Conservation (phyloP, 2,888 invertebrate species). For the Operophtera brumata region DNA sequence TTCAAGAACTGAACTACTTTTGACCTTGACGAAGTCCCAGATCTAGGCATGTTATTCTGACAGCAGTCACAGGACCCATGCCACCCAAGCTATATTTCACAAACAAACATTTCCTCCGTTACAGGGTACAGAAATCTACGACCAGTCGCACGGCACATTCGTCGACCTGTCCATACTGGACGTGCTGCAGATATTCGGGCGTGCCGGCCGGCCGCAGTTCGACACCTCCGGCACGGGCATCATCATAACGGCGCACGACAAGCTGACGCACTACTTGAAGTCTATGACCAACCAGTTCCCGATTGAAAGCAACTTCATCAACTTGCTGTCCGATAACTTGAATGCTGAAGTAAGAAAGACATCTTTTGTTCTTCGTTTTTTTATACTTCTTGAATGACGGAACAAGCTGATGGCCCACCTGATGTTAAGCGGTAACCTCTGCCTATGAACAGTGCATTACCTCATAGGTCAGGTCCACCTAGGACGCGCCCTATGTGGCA, state of each 20-base stretch:
- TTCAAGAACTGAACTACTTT: no score
- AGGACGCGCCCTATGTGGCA: no score
- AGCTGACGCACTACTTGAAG: slow-evolving; percentile 95
- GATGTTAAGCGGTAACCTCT: no score
- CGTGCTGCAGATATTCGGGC: slow-evolving; percentile 98
- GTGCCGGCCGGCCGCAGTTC: slow-evolving; percentile 98
- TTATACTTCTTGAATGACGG: no score
- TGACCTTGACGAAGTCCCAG: no score
- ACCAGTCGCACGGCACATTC: slow-evolving; percentile 95
- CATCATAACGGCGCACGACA: slow-evolving; percentile 96
- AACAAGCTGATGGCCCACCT: no score
- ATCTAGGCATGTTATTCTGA: no score
- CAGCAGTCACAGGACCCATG: no score
- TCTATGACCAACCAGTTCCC: slow-evolving; percentile 98
- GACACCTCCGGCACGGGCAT: slow-evolving; percentile 96
- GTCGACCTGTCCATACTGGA: slow-evolving; percentile 98
- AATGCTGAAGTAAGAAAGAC: slow-evolving; percentile 98
- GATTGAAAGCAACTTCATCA: slow-evolving; percentile 98
- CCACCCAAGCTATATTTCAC: no score
- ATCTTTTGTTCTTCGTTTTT: no score
- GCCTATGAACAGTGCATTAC: no score
- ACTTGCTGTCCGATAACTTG: slow-evolving; percentile 95
- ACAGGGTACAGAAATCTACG: slow-evolving; percentile 98
- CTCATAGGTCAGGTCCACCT: no score
- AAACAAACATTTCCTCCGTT: slow-evolving; percentile 11